Base-by-base conservation (phyloP, 64 coral and sea anemone genomes). In the Catalaphyllia jardinei region DNA sequence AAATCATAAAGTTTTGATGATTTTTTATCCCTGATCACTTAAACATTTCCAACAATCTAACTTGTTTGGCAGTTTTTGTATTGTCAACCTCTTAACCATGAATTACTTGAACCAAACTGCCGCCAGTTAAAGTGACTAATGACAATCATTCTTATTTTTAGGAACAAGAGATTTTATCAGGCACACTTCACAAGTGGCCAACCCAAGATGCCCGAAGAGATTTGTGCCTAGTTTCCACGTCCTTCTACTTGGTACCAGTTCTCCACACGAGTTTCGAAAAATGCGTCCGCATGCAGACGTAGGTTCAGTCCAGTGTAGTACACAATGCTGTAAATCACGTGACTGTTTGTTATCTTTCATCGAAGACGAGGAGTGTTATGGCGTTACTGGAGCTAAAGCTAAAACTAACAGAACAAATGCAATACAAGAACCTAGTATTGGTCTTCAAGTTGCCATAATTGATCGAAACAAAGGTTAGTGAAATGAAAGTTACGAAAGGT, bases 391-490 rank as follows among this genome's bases (percentile, higher is more conserved):
- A 28, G 27, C 19, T 10, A 64, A 11, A 14, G 71, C 28, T 54
- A 42, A 27, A 10, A 61, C 9, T 29, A 63, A 50, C 27, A 30
- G 25, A 4, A 73, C 79, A 81, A 57, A 49, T 30, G 11, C 17
- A 4, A 15, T 14, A 83, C 17, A 15, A 59, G 65, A 31, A 71
- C 42, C 46, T 16, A 78, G 39, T 52, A n/a, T 87, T 65, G 84
- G 60, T 61, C 60, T 92, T 42, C 59, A 76, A 22, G 51, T 92
- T 59, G 90, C 90, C 16, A 79, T 92, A 35, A 79, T 92, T 75
- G 90, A 92, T 72, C 83, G 90, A 78, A 92, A 92, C 20, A 86
- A 77, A 87, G 90, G 90, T 92, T 28, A 54, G 80, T 69, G 4
- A 69, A 67, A 69, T 69, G 6, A 11, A 12, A 24, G 22, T 69